Base-by-base conservation (phyloP, 2,797 vertebrate genomes). In the Pseudomugil gertrudae region DNA sequence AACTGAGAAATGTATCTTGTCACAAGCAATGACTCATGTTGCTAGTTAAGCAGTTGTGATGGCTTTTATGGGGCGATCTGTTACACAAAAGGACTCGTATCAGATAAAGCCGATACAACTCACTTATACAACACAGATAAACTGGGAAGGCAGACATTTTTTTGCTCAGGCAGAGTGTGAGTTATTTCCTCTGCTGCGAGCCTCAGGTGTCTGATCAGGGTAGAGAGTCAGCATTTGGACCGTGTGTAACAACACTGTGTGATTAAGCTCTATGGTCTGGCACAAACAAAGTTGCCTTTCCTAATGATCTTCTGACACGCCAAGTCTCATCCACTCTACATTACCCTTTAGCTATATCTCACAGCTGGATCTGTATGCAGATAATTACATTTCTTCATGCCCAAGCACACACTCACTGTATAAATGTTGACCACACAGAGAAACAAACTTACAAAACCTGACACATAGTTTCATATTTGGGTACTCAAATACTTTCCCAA, bases 221-320 rank as follows among this genome's bases (percentile, higher is more conserved):
- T 24, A 56, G 57, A 48, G 9, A 86, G 66, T 89, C 84, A 86
- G 84, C 86, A 35, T 73, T 79, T 86, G 1, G 4, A 36, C 60
- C 4, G 6, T n/a, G 61, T 62, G 70, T 61, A 76, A 84, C 64
- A 65, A 84, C 69, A 75, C 21, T 23, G 64, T 21, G 73, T 89
- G 87, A 89, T 88, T 81, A 87, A 80, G 66, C 59, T 1, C 45
- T 45, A 32, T 2, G 30, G 69, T 77, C 83, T 86, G 82, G 74
- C 58, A 60, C 72, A 69, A 67, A 51, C 57, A 76, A 57, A 73
- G 40, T 61, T 27, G 5, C 53, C 63, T 78, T 67, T 73, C 76
- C 81, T 90, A 91, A 92, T 84, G 84, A 88, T 80, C 73, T 58
- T 70, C 78, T 87, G 75, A 89, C 89, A 91, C 87, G 84, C 80